Conservation (phyloP, 2,888 invertebrate genomes). For the Acronicta aceris region DNA sequence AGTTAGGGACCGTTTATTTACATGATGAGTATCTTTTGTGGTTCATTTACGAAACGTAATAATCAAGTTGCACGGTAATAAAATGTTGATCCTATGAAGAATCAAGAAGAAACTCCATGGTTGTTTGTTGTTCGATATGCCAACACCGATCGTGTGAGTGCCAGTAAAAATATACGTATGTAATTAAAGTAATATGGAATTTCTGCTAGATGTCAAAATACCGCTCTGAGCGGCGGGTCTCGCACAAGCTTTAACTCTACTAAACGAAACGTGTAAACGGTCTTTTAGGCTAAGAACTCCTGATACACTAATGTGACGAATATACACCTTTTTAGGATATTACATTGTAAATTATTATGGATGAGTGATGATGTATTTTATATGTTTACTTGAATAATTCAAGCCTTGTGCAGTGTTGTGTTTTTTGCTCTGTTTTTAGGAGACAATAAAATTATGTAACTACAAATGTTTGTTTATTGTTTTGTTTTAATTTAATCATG, state of each 20-base stretch:
- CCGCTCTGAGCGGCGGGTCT: too few species aligned
- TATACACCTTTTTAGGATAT: constrained; percentile 18
- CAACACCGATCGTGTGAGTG: too few species aligned
- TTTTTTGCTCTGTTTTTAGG: neutral
- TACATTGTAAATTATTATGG: constrained; percentile 55
- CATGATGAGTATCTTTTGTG: neutral
- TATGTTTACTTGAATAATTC: constrained; percentile 23
- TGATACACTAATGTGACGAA: constrained; percentile 4
- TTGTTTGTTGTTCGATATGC: too few species aligned
- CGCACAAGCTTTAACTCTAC: too few species aligned
- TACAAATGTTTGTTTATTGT: neutral
- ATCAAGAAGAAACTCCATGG: too few species aligned
- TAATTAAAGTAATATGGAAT: too few species aligned
- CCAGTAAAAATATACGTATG: too few species aligned
- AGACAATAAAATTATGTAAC: constrained; percentile 21
- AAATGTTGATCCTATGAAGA: too few species aligned
- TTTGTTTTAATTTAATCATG: constrained; percentile 2
- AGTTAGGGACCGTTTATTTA: constrained; percentile 17
- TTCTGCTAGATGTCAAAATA: too few species aligned
- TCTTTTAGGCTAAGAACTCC: constrained; percentile 21
- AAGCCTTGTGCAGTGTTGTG: constrained; percentile 23
- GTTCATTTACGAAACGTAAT: too few species aligned
- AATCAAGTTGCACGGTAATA: too few species aligned
- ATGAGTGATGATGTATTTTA: constrained; percentile 20
- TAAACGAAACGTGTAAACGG: constrained; percentile 7